phyloP scores from a whole-genome alignment of 2,797 vertebrate species.

The Crenichthys baileyi region DNA sequence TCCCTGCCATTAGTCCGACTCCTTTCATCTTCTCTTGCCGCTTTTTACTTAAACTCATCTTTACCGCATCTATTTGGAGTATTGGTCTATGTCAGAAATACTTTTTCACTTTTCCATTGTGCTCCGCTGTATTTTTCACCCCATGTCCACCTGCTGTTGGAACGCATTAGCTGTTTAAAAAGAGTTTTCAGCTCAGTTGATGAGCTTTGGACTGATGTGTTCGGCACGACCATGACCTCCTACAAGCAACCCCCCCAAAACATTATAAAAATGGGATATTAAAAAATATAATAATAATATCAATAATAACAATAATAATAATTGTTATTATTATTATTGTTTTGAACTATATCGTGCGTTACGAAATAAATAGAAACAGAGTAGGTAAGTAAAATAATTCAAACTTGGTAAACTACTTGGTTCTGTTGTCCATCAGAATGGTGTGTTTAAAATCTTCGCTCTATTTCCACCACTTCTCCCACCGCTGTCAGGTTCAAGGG shows the following conservation, averaged over 20 bases:
- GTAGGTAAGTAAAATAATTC: neutral
- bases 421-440: conserved; percentile 73
- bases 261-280: neutral
- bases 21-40: conserved; percentile 49
- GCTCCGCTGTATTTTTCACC: conserved; percentile 2
- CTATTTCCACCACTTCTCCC: conserved; percentile 54
- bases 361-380: neutral
- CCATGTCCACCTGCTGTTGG: neutral
- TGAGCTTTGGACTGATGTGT: neutral
- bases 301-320: neutral
- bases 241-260: neutral
- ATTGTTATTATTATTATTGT: neutral
- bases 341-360: neutral
- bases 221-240: neutral
- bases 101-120: conserved; percentile 21
- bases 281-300: neutral
- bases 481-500: conserved; percentile 80
- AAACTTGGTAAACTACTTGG: conserved; percentile 33
- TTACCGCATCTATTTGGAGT: conserved; percentile 31
- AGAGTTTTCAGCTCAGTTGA: conserved; percentile 5
- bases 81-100: conserved; percentile 25
- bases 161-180: conserved; percentile 4
- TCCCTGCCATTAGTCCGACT: conserved; percentile 44
- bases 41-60: conserved; percentile 50
- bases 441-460: conserved; percentile 70